A percentile compares a stretch with the other conserved stretches of the same genome.
Evolutionary conservation across 2,888 invertebrate genomes (phyloP).

Genomic region (Parapristionchus giblindavisi): DNA sequence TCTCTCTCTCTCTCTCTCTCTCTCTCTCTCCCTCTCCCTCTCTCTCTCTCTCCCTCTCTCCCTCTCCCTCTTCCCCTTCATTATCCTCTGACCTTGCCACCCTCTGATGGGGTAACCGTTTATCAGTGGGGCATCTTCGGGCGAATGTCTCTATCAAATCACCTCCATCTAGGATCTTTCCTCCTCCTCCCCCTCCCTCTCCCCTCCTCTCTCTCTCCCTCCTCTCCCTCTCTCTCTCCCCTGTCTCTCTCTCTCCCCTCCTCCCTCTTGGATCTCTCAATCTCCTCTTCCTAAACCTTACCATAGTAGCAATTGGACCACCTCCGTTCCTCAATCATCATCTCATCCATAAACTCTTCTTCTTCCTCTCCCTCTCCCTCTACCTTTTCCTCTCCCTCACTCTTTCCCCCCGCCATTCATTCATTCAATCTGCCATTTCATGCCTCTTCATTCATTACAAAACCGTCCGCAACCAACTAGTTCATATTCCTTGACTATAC

Average conservation of each 20-base stretch:
- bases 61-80: not conserved
- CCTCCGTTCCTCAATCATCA: no score
- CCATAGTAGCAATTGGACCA: no score
- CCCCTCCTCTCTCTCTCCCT: not conserved
- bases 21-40: not conserved
- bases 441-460: constrained; percentile 16
- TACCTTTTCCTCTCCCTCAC: not conserved
- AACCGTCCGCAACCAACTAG: no score
- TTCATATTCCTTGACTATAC: no score
- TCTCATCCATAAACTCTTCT: no score
- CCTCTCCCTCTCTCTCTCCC: not conserved
- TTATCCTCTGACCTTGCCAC: not conserved
- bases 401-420: not conserved
- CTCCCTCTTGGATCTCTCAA: no score
- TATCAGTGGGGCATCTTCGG: not conserved
- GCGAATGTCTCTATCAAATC: not conserved
- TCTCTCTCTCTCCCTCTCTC: not conserved
- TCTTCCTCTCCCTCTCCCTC: not conserved
- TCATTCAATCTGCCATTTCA: not conserved
- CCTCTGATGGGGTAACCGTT: not conserved
- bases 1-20: not conserved
- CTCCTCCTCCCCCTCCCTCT: not conserved
- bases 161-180: not conserved
- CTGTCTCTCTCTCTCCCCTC: not conserved
- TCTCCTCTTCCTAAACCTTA: no score